Percentiles rank a stretch among this genome's conserved stretches.
phyloP scores from a whole-genome alignment of 2,888 invertebrate genomes.

The Monopis laevigella region DNA sequence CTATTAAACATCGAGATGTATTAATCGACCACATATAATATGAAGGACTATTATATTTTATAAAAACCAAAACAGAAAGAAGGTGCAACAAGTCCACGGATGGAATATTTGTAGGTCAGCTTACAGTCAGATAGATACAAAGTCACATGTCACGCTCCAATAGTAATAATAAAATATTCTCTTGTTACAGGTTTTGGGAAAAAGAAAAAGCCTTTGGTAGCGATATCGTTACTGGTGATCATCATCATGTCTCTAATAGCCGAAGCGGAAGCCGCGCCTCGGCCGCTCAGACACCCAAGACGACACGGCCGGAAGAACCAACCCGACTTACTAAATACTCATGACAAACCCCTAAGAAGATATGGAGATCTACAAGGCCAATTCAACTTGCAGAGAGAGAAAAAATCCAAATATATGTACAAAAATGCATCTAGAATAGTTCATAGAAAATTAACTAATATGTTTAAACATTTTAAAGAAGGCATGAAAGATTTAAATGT shows the following conservation, averaged over 20 bases:
- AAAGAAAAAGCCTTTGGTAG: slow-evolving; percentile 63
- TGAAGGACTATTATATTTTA: too few species aligned
- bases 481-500: slow-evolving; percentile 37
- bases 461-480: slow-evolving; percentile 40
- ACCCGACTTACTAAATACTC: slow-evolving; percentile 20
- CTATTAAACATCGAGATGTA: too few species aligned
- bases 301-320: slow-evolving; percentile 34
- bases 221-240: slow-evolving; percentile 50
- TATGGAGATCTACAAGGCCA: slow-evolving; percentile 23
- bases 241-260: slow-evolving; percentile 52
- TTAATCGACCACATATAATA: too few species aligned
- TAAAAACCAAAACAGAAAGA: too few species aligned
- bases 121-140: too few species aligned
- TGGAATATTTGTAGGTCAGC: too few species aligned
- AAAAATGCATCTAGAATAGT: slow-evolving; percentile 44
- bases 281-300: slow-evolving; percentile 36
- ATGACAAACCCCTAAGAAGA: slow-evolving; percentile 22
- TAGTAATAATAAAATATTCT: slow-evolving; percentile 18
- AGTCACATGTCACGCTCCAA: too few species aligned
- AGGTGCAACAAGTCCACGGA: too few species aligned
- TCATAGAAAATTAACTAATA: slow-evolving; percentile 43
- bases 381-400: slow-evolving; percentile 29
- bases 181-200: slow-evolving; percentile 61
- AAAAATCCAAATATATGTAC: slow-evolving; percentile 23
- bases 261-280: slow-evolving; percentile 36